A percentile compares a stretch with the other conserved stretches of the same genome.
These are phyloP conservation scores for Lanius collurio DNA, from an alignment of 2,113 vertebrate species.

Conservation along the genomic window DNA sequence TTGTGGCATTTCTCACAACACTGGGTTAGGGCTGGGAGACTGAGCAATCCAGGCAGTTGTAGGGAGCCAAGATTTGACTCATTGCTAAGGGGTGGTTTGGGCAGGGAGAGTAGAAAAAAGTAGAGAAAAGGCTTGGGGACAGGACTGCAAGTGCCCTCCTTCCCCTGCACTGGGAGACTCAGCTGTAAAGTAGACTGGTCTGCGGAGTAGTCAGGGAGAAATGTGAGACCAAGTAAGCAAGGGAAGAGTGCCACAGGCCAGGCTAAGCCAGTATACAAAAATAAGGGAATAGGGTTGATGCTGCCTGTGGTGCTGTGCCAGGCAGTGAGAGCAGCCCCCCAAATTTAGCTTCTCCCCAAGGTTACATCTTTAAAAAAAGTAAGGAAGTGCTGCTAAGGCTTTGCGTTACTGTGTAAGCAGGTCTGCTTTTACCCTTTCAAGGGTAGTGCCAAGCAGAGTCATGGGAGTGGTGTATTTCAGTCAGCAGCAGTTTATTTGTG, in stretches of 20 bases:
- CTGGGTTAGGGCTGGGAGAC: background rate
- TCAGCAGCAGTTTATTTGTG: conserved; percentile 39
- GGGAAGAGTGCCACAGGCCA: no score
- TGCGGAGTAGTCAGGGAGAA: background rate
- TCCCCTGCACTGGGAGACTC: background rate
- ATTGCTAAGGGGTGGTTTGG: background rate
- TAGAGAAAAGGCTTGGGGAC: background rate
- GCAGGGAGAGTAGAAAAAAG: background rate
- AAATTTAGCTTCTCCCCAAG: background rate
- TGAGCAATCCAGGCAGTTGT: background rate
- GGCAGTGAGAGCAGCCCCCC: background rate
- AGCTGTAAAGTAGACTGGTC: background rate
- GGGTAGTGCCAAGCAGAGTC: background rate
- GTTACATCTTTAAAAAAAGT: background rate
- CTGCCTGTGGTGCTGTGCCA: background rate
- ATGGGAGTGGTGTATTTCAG: conserved; percentile 30
- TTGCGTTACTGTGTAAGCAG: background rate
- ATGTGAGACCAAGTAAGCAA: background rate
- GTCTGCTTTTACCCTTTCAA: background rate
- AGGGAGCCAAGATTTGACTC: background rate
- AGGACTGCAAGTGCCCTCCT: background rate
- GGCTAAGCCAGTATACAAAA: background rate
- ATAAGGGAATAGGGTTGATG: background rate
- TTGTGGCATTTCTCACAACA: background rate
- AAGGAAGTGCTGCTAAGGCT: background rate